phyloP scores from a whole-genome alignment of 30 jellyfish, hydroid and myxozoan genomes.

The Rhopilema esculentum region DNA sequence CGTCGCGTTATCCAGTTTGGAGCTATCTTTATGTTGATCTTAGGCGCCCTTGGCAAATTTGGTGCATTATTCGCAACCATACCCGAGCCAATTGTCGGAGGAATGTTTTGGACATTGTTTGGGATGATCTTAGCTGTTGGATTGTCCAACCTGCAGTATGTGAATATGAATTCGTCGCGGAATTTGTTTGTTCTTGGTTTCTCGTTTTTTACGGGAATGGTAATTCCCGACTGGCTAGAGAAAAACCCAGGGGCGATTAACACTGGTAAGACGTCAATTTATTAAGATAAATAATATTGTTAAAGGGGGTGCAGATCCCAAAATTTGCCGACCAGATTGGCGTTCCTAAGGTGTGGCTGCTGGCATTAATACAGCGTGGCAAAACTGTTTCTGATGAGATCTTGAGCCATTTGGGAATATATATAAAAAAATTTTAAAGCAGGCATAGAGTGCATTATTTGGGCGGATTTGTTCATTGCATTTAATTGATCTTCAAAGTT shows the following conservation, averaged over 20 bases:
- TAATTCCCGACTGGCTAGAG: conserved; percentile 84
- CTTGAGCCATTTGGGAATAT: too few relatives aligned
- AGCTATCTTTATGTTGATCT: conserved; percentile 77
- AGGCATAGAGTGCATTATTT: too few relatives aligned
- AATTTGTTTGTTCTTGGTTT: conserved; percentile 88
- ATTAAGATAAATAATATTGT: background rate
- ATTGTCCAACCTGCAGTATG: conserved; percentile 84
- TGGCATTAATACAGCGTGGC: too few relatives aligned
- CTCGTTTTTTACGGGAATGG: conserved; percentile 93
- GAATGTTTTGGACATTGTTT: conserved; percentile 93
- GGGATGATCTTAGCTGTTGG: conserved; percentile 96
- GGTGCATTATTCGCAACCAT: conserved; percentile 92
- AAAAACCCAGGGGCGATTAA: conserved; percentile 63
- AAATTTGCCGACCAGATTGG: too few relatives aligned
- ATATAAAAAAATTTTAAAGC: too few relatives aligned
- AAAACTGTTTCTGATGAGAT: too few relatives aligned
- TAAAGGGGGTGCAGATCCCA: background rate
- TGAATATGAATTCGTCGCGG: conserved; percentile 84
- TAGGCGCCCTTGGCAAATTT: conserved; percentile 85
- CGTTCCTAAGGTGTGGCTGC: too few relatives aligned
- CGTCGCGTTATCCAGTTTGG: conserved; percentile 95
- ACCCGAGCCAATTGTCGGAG: conserved; percentile 94
- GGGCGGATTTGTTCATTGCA: too few relatives aligned
- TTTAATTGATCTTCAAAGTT: too few relatives aligned
- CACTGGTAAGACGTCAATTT: conserved; percentile 75